Conservation (phyloP, 2,888 invertebrate species). For the Tanytarsus gracilentus region DNA sequence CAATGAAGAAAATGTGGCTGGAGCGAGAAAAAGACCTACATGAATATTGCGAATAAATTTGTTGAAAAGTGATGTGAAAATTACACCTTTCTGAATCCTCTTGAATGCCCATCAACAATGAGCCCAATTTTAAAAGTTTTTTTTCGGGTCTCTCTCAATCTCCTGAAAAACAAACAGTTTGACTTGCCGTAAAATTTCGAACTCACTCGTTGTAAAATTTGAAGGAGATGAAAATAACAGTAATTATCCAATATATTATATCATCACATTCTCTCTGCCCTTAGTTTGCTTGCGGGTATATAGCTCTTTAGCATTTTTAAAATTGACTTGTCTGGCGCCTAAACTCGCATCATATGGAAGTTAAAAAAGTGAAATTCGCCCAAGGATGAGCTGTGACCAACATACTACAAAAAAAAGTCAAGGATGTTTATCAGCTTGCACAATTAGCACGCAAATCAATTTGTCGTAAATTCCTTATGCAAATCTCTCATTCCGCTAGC, state of each 20-base stretch:
- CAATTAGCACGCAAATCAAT: not conserved
- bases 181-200: slow-evolving; percentile 4
- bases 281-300: no score
- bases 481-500: no score
- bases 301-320: no score
- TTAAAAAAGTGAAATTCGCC: no score
- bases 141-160: not conserved
- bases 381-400: no score
- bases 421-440: no score
- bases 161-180: slow-evolving; percentile 20
- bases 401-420: no score
- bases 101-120: slow-evolving; percentile 5
- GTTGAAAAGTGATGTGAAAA: slow-evolving; percentile 29
- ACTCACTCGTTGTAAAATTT: not conserved
- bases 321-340: no score
- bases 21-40: slow-evolving; percentile 10
- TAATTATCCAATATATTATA: slow-evolving; percentile 29
- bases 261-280: slow-evolving; percentile 22
- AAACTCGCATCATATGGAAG: no score
- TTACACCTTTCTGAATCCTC: slow-evolving; percentile 22
- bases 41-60: slow-evolving; percentile 26
- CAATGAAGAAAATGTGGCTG: not conserved
- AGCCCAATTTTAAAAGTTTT: slow-evolving; percentile 5
- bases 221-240: slow-evolving; percentile 25
- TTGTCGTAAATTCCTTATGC: no score